Evolutionary conservation across 2,797 vertebrate species (phyloP).

Genomic region (Acanthis flammea): DNA sequence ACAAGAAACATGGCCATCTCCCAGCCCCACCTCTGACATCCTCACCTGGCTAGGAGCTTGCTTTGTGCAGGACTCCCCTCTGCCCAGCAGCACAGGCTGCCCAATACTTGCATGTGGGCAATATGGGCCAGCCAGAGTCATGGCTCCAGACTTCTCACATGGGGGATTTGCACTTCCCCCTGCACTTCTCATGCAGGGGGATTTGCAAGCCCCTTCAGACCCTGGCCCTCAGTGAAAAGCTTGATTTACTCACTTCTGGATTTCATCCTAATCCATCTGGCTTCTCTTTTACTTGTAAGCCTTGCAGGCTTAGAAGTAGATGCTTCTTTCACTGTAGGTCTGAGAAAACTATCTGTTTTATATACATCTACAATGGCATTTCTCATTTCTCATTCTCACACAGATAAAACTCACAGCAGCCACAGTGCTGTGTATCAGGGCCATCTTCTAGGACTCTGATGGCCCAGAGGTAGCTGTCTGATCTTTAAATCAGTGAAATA

Average conservation of each 20-base stretch:
- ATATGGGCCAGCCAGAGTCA: not conserved
- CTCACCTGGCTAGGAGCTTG: not conserved
- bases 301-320: not conserved
- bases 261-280: not conserved
- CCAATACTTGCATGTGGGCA: rapidly evolving
- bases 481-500: not conserved
- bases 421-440: not conserved
- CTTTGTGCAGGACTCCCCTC: not conserved
- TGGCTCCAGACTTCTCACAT: not conserved
- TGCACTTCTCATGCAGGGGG: not conserved
- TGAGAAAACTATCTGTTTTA: not conserved
- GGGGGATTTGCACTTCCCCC: not conserved
- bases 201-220: not conserved
- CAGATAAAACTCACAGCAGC: not conserved
- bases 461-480: too few species aligned
- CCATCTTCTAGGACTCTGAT: not conserved
- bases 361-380: rapidly evolving
- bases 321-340: not conserved
- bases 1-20: not conserved
- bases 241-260: not conserved
- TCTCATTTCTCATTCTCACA: not conserved
- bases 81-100: not conserved
- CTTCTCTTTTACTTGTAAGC: not conserved
- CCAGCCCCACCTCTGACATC: not conserved
- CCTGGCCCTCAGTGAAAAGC: rapidly evolving